phyloP scores from a whole-genome alignment of 2,113 vertebrate genomes.

The Paramisgurnus dabryanus region DNA sequence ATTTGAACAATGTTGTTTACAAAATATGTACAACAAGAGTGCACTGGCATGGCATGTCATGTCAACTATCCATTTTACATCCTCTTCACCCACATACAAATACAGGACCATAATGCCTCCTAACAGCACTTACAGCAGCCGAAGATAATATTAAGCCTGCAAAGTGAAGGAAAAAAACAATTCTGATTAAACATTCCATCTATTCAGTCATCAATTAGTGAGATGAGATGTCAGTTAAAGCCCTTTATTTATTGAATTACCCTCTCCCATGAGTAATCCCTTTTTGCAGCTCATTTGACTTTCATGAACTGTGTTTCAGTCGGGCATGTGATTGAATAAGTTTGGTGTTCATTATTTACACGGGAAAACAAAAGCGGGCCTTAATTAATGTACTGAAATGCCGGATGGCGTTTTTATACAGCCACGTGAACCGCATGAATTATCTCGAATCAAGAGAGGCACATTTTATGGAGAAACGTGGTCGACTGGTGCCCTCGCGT shows the following conservation, averaged over 20 bases:
- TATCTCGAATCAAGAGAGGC: neutral
- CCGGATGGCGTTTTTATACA: neutral
- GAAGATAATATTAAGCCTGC: conserved; percentile 15
- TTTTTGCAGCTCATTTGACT: conserved; percentile 52
- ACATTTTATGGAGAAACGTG: neutral
- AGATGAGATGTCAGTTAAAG: conserved; percentile 35
- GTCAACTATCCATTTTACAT: neutral
- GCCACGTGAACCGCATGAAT: neutral
- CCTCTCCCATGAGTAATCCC: conserved; percentile 22
- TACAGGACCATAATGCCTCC: neutral
- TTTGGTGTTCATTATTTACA: conserved; percentile 44
- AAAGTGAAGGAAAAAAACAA: neutral
- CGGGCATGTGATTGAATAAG: conserved; percentile 42
- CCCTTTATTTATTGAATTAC: conserved; percentile 53
- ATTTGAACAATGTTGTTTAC: neutral
- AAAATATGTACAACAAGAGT: neutral
- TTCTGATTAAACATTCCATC: conserved; percentile 44
- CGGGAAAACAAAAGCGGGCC: conserved; percentile 7
- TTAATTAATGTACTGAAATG: conserved; percentile 19
- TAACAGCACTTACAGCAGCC: neutral
- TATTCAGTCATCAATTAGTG: conserved; percentile 44
- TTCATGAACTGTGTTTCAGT: conserved; percentile 49
- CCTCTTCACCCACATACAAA: neutral
- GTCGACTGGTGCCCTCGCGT: neutral
- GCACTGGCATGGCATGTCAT: neutral